A percentile compares a stretch with the other conserved stretches of the same genome.
Conservation (phyloP, 2,113 vertebrate species). For the Chaetura pelagica region DNA sequence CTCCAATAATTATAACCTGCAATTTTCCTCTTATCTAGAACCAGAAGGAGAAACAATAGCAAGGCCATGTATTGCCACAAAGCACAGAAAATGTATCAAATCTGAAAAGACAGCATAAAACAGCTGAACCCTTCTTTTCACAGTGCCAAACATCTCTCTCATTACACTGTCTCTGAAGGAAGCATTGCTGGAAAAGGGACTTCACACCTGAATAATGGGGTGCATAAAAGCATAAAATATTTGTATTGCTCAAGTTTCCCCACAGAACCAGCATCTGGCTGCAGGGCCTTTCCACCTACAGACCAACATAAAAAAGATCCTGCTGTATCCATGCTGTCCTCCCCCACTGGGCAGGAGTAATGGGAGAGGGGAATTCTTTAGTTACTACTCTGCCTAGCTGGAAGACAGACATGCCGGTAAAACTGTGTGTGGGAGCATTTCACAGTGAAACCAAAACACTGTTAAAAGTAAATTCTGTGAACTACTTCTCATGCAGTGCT, state of each 20-base stretch:
- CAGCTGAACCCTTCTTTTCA: neutral
- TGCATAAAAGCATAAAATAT: conserved; percentile 53
- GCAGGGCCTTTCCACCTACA: conserved; percentile 69
- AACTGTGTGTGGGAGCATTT: conserved; percentile 70
- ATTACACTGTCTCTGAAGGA: neutral
- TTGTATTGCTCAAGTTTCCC: conserved; percentile 63
- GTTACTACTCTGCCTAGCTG: conserved; percentile 50
- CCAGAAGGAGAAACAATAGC: neutral
- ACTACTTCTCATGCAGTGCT: conserved; percentile 52
- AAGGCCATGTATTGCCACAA: neutral
- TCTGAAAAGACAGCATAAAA: neutral
- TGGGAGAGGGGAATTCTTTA: conserved; percentile 60
- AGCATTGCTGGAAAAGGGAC: neutral
- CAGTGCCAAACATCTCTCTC: neutral
- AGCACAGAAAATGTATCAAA: neutral
- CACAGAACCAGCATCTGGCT: conserved; percentile 52
- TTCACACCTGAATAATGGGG: conserved; percentile 66
- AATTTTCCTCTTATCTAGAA: neutral
- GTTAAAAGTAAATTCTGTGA: conserved; percentile 65
- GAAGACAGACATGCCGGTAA: conserved; percentile 53
- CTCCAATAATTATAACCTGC: neutral
- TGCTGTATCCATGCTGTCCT: conserved; percentile 61
- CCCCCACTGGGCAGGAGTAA: conserved; percentile 64
- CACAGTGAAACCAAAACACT: conserved; percentile 68
- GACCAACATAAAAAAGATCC: conserved; percentile 48